phyloP scores from a whole-genome alignment of 2,113 vertebrate genomes.

The Entelurus aequoreus region DNA sequence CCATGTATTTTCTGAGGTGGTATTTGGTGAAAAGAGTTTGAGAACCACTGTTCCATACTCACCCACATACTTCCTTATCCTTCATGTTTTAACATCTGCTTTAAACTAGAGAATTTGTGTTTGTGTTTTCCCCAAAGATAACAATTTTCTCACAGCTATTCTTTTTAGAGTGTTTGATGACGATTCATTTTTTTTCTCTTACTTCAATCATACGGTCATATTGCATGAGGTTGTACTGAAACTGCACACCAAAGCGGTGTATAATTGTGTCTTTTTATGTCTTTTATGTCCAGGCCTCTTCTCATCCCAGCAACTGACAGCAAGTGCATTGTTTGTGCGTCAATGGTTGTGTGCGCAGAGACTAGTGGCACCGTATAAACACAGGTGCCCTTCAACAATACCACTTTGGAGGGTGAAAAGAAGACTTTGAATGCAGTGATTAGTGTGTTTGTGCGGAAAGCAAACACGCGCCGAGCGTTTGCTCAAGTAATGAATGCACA shows the following conservation, averaged over 20 bases:
- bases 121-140: neutral
- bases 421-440: slow-evolving; percentile 28
- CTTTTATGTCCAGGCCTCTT: neutral
- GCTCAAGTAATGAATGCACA: slow-evolving; percentile 21
- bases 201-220: neutral
- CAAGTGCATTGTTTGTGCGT: too few relatives aligned
- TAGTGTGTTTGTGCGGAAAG: slow-evolving; percentile 29
- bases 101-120: neutral
- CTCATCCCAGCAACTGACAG: neutral
- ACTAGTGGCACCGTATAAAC: neutral
- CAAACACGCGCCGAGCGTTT: slow-evolving; percentile 36
- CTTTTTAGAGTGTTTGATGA: neutral
- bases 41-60: too few relatives aligned
- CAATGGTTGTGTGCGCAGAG: slow-evolving; percentile 2
- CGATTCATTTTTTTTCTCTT: neutral
- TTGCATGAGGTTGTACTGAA: neutral
- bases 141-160: neutral
- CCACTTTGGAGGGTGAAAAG: slow-evolving; percentile 18
- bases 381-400: slow-evolving; percentile 28
- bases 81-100: neutral
- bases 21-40: too few relatives aligned
- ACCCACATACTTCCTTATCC: neutral
- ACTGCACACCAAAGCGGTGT: neutral
- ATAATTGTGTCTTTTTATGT: neutral
- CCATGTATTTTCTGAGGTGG: too few relatives aligned